phyloP scores from a whole-genome alignment of 2,113 vertebrate genomes.

The Thalassoma bifasciatum region DNA sequence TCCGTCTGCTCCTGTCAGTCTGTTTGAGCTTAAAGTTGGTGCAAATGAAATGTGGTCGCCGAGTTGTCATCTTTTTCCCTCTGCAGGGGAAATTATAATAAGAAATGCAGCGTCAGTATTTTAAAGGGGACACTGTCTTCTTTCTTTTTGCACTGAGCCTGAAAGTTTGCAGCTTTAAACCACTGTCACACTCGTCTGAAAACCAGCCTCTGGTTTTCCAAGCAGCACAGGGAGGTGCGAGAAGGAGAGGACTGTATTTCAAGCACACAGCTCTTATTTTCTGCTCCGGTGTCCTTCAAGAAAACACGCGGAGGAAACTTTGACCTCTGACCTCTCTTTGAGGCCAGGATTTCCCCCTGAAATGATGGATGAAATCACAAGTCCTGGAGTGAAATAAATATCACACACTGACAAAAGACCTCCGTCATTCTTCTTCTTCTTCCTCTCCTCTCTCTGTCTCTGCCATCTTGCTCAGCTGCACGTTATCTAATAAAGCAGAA shows the following conservation, averaged over 20 bases:
- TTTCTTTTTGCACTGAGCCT: conserved; percentile 1
- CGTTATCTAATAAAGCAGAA: conserved; percentile 70
- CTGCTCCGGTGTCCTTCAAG: conserved; percentile 15
- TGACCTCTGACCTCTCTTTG: conserved; percentile 17
- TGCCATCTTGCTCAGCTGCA: conserved; percentile 32
- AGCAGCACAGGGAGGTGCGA: not conserved
- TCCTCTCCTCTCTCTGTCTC: conserved; percentile 6
- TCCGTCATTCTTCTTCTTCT: not conserved
- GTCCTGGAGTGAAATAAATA: conserved; percentile 15
- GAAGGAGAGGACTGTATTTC: not conserved
- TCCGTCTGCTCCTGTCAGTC: conserved; percentile 6
- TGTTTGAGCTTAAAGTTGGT: conserved; percentile 17
- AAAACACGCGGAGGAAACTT: not conserved
- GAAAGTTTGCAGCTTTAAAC: conserved; percentile 33
- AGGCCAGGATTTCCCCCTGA: not conserved
- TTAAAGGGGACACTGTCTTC: conserved; percentile 32
- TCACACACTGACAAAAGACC: conserved; percentile 20
- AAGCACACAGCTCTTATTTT: not conserved
- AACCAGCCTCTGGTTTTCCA: not conserved
- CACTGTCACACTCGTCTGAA: conserved; percentile 14
- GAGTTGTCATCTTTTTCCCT: conserved; percentile 37
- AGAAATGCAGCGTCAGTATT: conserved; percentile 46
- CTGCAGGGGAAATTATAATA: conserved; percentile 49
- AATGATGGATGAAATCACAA: not conserved
- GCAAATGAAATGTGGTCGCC: conserved; percentile 14